These are phyloP conservation scores for Drosophila sechellia DNA, from an alignment of 1,140 invertebrate species.

Conservation along the genomic window DNA sequence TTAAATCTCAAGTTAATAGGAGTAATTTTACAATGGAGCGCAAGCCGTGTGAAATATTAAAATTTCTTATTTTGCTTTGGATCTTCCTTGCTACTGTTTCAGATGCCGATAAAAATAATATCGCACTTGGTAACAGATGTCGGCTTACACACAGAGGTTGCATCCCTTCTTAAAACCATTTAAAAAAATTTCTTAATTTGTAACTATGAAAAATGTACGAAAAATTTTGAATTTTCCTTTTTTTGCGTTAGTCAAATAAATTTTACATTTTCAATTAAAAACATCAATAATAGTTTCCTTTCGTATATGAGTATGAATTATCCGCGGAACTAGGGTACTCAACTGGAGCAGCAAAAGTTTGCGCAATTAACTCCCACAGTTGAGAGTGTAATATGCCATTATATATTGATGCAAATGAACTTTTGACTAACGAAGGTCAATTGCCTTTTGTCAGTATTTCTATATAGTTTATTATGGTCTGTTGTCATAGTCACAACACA, in stretches of 20 bases:
- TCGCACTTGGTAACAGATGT: not conserved
- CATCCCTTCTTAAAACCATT: not conserved
- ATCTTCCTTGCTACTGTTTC: not conserved
- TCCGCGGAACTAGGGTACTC: not conserved
- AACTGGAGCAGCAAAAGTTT: conserved; percentile 11
- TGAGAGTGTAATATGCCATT: conserved; percentile 48
- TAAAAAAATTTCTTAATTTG: no score
- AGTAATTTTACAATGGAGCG: not conserved
- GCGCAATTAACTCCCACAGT: conserved; percentile 45
- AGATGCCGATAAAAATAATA: no score
- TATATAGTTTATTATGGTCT: conserved; percentile 32
- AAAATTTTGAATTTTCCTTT: no score
- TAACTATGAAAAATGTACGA: no score
- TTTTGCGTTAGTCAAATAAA: no score
- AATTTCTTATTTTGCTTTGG: not conserved
- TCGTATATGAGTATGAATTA: not conserved
- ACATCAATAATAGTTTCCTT: not conserved
- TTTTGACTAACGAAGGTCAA: conserved; percentile 74
- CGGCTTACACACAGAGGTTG: not conserved
- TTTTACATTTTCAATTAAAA: no score
- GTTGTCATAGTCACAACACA: conserved; percentile 59
- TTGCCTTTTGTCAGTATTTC: conserved; percentile 50
- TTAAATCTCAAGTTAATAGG: not conserved
- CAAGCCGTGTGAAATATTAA: not conserved
- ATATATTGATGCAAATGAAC: conserved; percentile 62